Evolutionary conservation across 2,888 invertebrate species (phyloP).

Genomic region (Amphipoea oculea): DNA sequence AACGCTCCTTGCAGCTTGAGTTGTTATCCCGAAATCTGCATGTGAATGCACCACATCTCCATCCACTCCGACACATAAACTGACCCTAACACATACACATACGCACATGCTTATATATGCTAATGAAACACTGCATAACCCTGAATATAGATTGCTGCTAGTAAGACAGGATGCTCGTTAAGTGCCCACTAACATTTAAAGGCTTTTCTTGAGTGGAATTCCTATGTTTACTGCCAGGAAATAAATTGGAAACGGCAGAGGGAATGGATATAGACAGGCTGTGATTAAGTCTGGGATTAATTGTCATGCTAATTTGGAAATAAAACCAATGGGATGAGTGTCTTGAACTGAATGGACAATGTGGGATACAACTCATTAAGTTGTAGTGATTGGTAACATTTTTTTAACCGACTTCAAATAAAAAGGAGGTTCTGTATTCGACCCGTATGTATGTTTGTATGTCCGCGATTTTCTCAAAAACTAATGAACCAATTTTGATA

Average conservation of each 20-base stretch:
- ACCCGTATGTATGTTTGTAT: too few relatives aligned
- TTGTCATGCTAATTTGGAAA: constrained; percentile 52
- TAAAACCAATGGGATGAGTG: constrained; percentile 20
- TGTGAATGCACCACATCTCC: not conserved
- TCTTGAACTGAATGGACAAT: not conserved
- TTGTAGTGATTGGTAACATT: constrained; percentile 10
- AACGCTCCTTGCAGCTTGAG: too few relatives aligned
- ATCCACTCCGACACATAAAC: not conserved
- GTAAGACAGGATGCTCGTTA: constrained; percentile 64
- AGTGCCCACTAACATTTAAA: constrained; percentile 67
- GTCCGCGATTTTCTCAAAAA: too few relatives aligned
- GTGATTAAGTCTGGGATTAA: constrained; percentile 48
- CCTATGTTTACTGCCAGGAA: constrained; percentile 50
- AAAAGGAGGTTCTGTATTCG: too few relatives aligned
- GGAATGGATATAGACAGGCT: constrained; percentile 38
- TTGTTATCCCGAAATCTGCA: not conserved
- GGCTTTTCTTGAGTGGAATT: constrained; percentile 59
- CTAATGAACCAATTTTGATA: too few relatives aligned
- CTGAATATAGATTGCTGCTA: constrained; percentile 67
- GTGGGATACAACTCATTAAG: constrained; percentile 9
- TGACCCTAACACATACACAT: not conserved
- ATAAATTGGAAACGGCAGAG: constrained; percentile 51
- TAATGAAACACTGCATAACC: constrained; percentile 67
- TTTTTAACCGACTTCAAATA: too few relatives aligned
- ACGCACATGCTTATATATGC: constrained; percentile 60